Conservation (phyloP, 2,113 vertebrate genomes). For the Pipra filicauda region DNA sequence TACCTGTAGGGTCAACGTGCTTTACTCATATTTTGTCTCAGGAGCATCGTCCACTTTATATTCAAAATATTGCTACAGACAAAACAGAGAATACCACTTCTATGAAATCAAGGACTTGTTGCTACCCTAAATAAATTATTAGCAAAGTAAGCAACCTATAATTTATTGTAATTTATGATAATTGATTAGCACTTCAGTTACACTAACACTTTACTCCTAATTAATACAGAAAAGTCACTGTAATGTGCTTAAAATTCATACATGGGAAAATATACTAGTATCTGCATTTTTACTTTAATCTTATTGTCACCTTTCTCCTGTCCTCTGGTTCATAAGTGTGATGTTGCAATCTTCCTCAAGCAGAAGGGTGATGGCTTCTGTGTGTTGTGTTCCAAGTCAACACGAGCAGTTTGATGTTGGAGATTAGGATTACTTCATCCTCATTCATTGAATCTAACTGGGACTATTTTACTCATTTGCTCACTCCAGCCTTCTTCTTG, state of each 20-base stretch:
- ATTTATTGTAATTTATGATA: neutral
- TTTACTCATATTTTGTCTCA: neutral
- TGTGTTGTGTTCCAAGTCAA: neutral
- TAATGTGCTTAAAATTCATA: neutral
- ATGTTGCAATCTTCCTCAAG: neutral
- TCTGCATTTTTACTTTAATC: neutral
- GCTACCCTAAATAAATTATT: neutral
- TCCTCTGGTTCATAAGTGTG: neutral
- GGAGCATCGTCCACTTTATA: neutral
- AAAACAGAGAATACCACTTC: neutral
- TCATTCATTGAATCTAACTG: neutral
- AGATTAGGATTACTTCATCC: neutral
- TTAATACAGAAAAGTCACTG: neutral
- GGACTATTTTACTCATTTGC: neutral
- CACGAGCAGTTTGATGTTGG: neutral
- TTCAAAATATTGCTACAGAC: neutral
- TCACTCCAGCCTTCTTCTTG: neutral
- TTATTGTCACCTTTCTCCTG: neutral
- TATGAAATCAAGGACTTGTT: neutral
- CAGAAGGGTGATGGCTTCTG: neutral
- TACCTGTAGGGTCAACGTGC: rapidly evolving
- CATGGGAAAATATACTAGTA: neutral
- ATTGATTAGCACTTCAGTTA: neutral
- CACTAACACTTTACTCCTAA: neutral
- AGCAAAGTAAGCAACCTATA: neutral